phyloP scores from a whole-genome alignment of 2,797 vertebrate genomes.

The Thaleichthys pacificus region DNA sequence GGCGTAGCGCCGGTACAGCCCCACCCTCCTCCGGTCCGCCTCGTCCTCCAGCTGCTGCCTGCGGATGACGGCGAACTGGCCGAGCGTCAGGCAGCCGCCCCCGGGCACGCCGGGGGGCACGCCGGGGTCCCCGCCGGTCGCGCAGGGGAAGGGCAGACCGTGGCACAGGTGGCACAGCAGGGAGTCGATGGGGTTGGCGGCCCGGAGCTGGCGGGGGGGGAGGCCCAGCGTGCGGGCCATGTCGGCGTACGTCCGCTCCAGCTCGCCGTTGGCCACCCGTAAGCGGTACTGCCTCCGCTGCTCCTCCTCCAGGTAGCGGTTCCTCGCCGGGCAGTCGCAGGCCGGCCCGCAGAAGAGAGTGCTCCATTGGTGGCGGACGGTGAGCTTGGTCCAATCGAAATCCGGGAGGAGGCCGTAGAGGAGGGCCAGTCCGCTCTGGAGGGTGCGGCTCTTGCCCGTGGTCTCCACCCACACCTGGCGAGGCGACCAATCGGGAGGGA shows the following conservation, averaged over 20 bases:
- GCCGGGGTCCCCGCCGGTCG: slow-evolving; percentile 53
- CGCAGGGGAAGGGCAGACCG: slow-evolving; percentile 87
- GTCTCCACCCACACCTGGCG: slow-evolving; percentile 90
- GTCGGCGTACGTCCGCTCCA: slow-evolving; percentile 84
- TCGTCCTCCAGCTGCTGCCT: slow-evolving; percentile 91
- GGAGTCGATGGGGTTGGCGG: slow-evolving; percentile 92
- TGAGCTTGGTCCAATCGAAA: slow-evolving; percentile 88
- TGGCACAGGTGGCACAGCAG: slow-evolving; percentile 95
- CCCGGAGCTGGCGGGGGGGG: slow-evolving; percentile 84
- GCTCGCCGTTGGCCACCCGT: slow-evolving; percentile 77
- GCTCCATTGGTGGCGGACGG: slow-evolving; percentile 88
- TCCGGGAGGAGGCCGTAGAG: slow-evolving; percentile 87
- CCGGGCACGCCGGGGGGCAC: slow-evolving; percentile 5
- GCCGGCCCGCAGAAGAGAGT: slow-evolving; percentile 89
- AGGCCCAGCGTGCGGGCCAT: slow-evolving; percentile 89
- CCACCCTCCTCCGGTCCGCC: slow-evolving; percentile 80
- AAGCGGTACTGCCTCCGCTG: slow-evolving; percentile 90
- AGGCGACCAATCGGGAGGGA: slow-evolving; percentile 78
- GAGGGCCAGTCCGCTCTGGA: slow-evolving; percentile 91
- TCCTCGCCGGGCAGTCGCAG: slow-evolving; percentile 90
- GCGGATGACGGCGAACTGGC: slow-evolving; percentile 90
- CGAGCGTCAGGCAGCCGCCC: slow-evolving; percentile 77
- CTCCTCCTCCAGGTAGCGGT: slow-evolving; percentile 89
- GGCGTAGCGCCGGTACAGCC: slow-evolving; percentile 86
- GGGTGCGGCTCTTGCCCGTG: slow-evolving; percentile 91